Conservation (phyloP, 2,888 invertebrate genomes). For the Tetrapedia diversipes region DNA sequence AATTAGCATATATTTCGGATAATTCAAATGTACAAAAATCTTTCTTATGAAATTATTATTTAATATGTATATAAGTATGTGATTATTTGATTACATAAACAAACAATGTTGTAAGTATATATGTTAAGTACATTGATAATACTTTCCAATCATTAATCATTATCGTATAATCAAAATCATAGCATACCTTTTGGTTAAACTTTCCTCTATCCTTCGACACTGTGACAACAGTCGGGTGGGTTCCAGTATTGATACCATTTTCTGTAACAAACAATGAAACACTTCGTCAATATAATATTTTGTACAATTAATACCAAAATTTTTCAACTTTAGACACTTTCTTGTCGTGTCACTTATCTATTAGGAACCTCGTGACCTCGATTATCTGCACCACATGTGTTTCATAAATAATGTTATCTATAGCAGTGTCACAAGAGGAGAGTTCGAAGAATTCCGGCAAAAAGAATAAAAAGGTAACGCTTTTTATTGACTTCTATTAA, state of each 20-base stretch:
- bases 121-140: too few relatives aligned
- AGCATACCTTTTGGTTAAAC: slow-evolving; percentile 83
- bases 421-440: slow-evolving; percentile 6
- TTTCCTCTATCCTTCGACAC: slow-evolving; percentile 84
- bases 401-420: slow-evolving; percentile 65
- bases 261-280: slow-evolving; percentile 71
- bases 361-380: slow-evolving; percentile 71
- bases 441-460: neutral
- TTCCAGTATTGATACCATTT: slow-evolving; percentile 75
- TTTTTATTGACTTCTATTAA: neutral
- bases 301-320: neutral
- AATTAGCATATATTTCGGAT: too few relatives aligned
- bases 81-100: neutral
- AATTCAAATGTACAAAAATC: neutral
- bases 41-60: neutral
- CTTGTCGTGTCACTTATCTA: slow-evolving; percentile 64
- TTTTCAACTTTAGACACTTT: slow-evolving; percentile 30
- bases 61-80: neutral
- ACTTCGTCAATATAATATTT: neutral
- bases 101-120: too few relatives aligned
- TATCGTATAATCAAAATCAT: neutral
- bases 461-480: neutral
- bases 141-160: too few relatives aligned
- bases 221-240: slow-evolving; percentile 82
- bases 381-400: slow-evolving; percentile 63